Evolutionary conservation across 2,113 vertebrate species (phyloP).

Genomic region (Pelobates fuscus): DNA sequence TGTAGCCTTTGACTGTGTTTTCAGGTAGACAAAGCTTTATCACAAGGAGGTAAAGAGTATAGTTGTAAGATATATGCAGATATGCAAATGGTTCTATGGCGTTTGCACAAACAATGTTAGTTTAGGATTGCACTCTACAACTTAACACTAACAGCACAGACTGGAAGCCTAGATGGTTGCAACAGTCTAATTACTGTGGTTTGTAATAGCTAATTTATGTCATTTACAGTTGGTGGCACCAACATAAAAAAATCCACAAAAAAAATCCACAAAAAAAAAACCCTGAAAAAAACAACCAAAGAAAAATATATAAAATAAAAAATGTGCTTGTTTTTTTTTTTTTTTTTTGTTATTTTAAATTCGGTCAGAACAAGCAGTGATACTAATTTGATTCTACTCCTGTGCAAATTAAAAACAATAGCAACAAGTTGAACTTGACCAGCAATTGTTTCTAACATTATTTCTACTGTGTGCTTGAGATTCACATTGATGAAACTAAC

Average conservation of each 20-base stretch:
- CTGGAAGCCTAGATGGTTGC: constrained; percentile 87
- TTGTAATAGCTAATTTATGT: constrained; percentile 90
- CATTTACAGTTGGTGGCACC: constrained; percentile 98
- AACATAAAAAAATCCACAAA: constrained; percentile 87
- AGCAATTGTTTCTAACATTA: constrained; percentile 98
- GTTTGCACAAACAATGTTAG: constrained; percentile 90
- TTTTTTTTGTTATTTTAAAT: constrained; percentile 61
- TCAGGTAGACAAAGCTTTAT: constrained; percentile 99
- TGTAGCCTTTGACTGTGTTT: constrained; percentile 99
- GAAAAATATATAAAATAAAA: constrained; percentile 58
- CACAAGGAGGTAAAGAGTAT: constrained; percentile 97
- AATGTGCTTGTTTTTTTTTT: constrained; percentile 74
- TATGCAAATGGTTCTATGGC: constrained; percentile 93
- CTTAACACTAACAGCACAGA: constrained; percentile 94
- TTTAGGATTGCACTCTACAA: constrained; percentile 87
- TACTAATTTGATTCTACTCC: constrained; percentile 95
- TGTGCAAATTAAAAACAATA: constrained; percentile 98
- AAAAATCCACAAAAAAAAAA: constrained; percentile 49
- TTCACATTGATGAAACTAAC: constrained; percentile 97
- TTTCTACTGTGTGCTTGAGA: constrained; percentile 94
- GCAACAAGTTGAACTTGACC: constrained; percentile 98
- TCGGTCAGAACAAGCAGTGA: constrained; percentile 98
- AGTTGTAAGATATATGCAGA: constrained; percentile 92
- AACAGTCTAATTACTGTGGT: constrained; percentile 92
- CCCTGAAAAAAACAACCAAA: neutral